Percentiles rank a stretch among this genome's conserved stretches.
These are phyloP conservation scores for Orchestia grillus DNA, from an alignment of 1,140 invertebrate genomes.

Conservation along the genomic window DNA sequence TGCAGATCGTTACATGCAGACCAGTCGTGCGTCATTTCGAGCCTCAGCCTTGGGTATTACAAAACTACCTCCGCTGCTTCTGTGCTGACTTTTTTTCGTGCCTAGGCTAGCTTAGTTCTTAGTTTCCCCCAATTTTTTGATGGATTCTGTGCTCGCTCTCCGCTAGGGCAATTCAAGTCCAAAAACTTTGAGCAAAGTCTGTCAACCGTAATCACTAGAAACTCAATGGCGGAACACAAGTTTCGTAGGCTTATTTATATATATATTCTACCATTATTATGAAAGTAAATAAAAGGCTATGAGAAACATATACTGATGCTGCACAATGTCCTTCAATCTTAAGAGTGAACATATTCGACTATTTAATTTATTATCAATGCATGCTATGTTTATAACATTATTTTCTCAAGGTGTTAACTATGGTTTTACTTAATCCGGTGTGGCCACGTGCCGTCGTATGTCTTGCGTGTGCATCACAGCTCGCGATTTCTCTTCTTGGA, in stretches of 20 bases:
- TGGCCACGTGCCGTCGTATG: neutral
- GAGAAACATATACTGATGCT: neutral
- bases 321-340: neutral
- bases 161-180: neutral
- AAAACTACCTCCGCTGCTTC: neutral
- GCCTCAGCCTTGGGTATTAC: neutral
- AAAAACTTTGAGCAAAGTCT: neutral
- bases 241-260: neutral
- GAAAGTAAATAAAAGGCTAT: too few species aligned
- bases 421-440: neutral
- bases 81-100: neutral
- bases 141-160: neutral
- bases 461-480: neutral
- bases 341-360: neutral
- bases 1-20: neutral
- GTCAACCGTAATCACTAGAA: neutral
- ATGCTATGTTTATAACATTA: neutral
- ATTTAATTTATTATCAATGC: conserved; percentile 4
- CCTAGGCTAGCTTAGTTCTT: neutral
- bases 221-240: neutral
- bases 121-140: neutral
- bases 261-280: too few species aligned
- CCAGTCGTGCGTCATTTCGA: neutral
- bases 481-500: neutral
- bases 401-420: neutral